These are phyloP conservation scores for Enteromius argenteus DNA, from an alignment of 2,797 vertebrate genomes.

Conservation along the genomic window DNA sequence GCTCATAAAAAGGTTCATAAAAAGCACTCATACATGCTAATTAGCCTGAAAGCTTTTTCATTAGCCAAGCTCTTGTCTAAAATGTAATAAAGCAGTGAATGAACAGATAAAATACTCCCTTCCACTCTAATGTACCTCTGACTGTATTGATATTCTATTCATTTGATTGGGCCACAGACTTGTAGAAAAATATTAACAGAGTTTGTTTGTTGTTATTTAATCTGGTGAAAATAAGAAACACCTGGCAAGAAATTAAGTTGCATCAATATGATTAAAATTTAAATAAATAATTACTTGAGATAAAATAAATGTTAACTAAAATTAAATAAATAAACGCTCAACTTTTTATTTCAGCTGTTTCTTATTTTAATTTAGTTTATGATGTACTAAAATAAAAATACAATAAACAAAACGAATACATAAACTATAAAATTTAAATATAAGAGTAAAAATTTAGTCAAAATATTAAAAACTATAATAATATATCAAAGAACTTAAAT, in stretches of 20 bases:
- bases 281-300: neutral
- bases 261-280: neutral
- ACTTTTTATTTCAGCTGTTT: neutral
- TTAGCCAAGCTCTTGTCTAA: slow-evolving; percentile 39
- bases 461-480: neutral
- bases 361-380: neutral
- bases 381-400: neutral
- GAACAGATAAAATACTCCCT: slow-evolving; percentile 68
- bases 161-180: neutral
- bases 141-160: slow-evolving; percentile 31
- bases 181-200: too few relatives aligned
- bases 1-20: slow-evolving; percentile 28
- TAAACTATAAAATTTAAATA: neutral
- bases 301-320: neutral
- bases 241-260: neutral
- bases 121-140: neutral
- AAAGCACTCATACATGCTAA: slow-evolving; percentile 29
- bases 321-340: neutral
- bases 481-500: neutral
- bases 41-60: slow-evolving; percentile 50
- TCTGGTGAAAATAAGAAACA: slow-evolving; percentile 13
- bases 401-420: neutral
- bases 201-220: slow-evolving; percentile 8
- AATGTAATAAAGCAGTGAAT: slow-evolving; percentile 38
- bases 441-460: neutral